phyloP scores from a whole-genome alignment of 2,113 vertebrate genomes.

The Callopanchax toddi region DNA sequence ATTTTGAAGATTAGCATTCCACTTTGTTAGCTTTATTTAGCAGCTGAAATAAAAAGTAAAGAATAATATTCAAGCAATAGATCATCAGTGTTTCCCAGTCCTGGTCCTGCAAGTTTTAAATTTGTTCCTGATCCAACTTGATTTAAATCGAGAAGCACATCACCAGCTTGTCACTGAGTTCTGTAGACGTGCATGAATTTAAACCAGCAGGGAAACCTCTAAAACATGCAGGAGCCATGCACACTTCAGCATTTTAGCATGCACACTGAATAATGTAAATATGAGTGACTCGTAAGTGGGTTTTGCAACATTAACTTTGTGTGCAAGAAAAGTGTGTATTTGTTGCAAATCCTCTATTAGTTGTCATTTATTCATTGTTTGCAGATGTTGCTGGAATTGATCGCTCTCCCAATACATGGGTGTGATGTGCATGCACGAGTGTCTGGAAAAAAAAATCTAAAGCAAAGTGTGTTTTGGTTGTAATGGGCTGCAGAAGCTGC shows the following conservation, averaged over 20 bases:
- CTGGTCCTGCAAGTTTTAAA: no score
- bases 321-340: no score
- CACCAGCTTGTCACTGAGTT: not conserved
- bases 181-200: not conserved
- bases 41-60: no score
- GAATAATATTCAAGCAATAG: no score
- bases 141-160: no score
- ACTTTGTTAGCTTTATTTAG: not conserved
- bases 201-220: not conserved
- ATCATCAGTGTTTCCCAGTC: no score
- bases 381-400: not conserved
- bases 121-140: no score
- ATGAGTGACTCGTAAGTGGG: no score
- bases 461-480: constrained; percentile 62
- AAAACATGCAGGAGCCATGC: no score
- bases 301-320: no score
- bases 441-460: constrained; percentile 20
- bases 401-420: not conserved
- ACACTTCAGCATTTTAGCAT: not conserved
- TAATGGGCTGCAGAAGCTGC: constrained; percentile 67
- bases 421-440: not conserved
- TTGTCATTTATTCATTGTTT: not conserved
- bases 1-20: not conserved
- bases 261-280: not conserved
- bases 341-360: no score